phyloP scores from a whole-genome alignment of 2,113 vertebrate genomes.

The Polyodon spathula region DNA sequence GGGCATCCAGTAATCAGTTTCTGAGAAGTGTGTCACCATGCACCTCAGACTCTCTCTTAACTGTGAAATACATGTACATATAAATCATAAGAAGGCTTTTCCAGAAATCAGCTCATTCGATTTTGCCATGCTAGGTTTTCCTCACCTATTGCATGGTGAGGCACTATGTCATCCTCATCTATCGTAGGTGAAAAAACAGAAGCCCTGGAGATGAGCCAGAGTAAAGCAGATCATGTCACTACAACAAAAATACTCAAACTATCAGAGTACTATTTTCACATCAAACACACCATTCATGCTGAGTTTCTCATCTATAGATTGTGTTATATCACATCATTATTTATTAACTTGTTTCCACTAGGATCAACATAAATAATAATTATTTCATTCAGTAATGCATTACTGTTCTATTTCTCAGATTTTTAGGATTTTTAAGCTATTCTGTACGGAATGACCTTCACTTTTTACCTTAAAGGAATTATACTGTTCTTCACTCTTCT shows the following conservation, averaged over 20 bases:
- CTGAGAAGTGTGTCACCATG: neutral
- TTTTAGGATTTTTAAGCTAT: no score
- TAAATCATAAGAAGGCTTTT: neutral
- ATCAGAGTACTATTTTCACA: neutral
- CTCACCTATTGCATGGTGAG: neutral
- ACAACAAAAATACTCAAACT: neutral
- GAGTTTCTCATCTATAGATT: no score
- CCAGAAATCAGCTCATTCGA: neutral
- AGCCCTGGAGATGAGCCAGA: neutral
- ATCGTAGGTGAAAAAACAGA: neutral
- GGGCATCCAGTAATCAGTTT: neutral
- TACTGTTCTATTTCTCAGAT: no score
- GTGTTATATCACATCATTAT: no score
- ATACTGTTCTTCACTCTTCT: no score
- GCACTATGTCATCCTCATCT: neutral
- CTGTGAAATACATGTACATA: conserved; percentile 8
- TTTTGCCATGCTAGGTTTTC: neutral
- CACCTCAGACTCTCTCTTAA: conserved; percentile 8
- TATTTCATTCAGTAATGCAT: no score
- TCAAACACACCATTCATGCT: neutral
- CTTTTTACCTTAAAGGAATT: no score
- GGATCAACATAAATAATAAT: no score
- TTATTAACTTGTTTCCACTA: no score
- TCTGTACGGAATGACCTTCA: no score
- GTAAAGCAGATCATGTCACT: neutral